These are phyloP conservation scores for Pseudococcus viburni DNA, from an alignment of 2,888 invertebrate genomes.

Conservation along the genomic window DNA sequence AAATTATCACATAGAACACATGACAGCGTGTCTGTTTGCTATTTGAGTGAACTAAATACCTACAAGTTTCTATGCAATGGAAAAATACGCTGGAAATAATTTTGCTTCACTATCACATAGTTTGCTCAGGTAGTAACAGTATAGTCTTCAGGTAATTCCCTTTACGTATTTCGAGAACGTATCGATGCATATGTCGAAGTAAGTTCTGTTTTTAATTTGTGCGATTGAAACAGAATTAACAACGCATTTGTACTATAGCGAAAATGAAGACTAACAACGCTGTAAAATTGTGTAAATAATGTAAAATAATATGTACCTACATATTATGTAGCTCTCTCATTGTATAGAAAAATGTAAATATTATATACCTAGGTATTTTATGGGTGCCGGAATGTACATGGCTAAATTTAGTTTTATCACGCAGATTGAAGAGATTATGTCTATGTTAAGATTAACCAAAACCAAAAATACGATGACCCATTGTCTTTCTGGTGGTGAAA, in stretches of 20 bases:
- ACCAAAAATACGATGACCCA: slow-evolving; percentile 82
- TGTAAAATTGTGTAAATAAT: slow-evolving; percentile 19
- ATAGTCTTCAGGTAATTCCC: not conserved
- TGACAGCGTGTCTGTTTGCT: slow-evolving; percentile 31
- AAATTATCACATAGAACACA: not conserved
- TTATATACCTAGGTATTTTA: not conserved
- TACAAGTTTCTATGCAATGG: not conserved
- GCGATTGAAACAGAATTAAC: slow-evolving; percentile 24
- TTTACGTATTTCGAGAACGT: not conserved
- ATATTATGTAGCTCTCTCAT: not conserved
- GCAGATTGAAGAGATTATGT: slow-evolving; percentile 89
- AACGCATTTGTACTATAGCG: not conserved
- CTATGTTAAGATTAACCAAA: slow-evolving; percentile 82
- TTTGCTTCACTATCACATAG: not conserved
- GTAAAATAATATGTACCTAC: not conserved
- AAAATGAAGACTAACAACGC: slow-evolving; percentile 30
- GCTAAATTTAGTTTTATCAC: slow-evolving; percentile 69
- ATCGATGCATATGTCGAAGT: slow-evolving; percentile 18
- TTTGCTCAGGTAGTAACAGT: slow-evolving; percentile 36
- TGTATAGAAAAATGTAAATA: not conserved
- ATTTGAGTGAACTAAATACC: slow-evolving; percentile 24
- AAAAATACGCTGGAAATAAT: not conserved
- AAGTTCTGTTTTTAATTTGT: slow-evolving; percentile 26
- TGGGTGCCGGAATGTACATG: not conserved
- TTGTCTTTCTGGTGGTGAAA: slow-evolving; percentile 90